phyloP scores from a whole-genome alignment of 2,113 vertebrate genomes.

The Pongo pygmaeus region DNA sequence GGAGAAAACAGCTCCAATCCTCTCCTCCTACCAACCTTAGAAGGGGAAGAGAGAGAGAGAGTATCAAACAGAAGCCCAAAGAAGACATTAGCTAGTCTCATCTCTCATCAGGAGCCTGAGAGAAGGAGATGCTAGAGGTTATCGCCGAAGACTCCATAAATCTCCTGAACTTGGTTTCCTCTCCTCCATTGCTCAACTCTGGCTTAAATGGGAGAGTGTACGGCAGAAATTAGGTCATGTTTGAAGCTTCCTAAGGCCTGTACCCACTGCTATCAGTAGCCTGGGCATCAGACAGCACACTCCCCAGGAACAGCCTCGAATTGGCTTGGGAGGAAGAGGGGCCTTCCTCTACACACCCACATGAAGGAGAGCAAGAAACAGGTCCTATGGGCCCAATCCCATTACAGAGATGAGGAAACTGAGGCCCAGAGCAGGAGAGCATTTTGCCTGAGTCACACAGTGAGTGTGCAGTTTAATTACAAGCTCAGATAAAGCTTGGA shows the following conservation, averaged over 20 bases:
- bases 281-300: rapidly evolving
- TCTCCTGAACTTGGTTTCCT: neutral
- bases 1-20: conserved; percentile 54
- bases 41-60: neutral
- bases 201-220: conserved; percentile 28
- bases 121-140: conserved; percentile 41
- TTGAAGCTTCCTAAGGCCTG: conserved; percentile 31
- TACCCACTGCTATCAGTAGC: neutral
- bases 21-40: conserved; percentile 75
- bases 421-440: neutral
- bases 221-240: conserved; percentile 59
- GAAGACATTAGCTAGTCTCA: conserved; percentile 21
- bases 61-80: conserved; percentile 64
- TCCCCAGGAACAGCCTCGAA: neutral
- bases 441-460: neutral
- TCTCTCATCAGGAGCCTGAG: conserved; percentile 35
- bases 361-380: neutral
- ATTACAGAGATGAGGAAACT: neutral
- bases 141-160: conserved; percentile 42
- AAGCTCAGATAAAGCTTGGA: too few relatives aligned
- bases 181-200: neutral
- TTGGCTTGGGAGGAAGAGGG: neutral
- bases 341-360: neutral
- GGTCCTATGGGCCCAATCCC: neutral
- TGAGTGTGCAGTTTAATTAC: neutral